These are phyloP conservation scores for Platypus cylindrus DNA, from an alignment of 2,888 invertebrate genomes.

Conservation along the genomic window DNA sequence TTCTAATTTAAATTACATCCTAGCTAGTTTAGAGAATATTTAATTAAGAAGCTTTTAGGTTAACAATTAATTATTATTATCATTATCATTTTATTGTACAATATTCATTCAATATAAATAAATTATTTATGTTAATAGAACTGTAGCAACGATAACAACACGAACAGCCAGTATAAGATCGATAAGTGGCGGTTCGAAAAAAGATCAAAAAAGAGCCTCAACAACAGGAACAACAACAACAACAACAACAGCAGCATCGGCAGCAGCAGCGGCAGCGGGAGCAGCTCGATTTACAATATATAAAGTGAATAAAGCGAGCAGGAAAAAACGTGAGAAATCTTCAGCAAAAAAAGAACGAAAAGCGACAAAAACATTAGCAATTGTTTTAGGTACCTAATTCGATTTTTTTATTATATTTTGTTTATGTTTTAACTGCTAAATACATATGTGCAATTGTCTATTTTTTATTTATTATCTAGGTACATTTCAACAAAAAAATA, in stretches of 20 bases:
- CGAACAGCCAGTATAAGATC: slow-evolving; percentile 28
- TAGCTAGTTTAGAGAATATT: too few relatives aligned
- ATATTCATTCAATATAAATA: too few relatives aligned
- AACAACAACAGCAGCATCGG: too few relatives aligned
- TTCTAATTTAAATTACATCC: too few relatives aligned
- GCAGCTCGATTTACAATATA: slow-evolving; percentile 79
- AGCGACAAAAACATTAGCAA: slow-evolving; percentile 96
- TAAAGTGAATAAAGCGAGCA: slow-evolving; percentile 87
- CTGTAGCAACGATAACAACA: slow-evolving; percentile 43
- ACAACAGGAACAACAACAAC: too few relatives aligned
- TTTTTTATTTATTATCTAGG: too few relatives aligned
- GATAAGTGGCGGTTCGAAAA: slow-evolving; percentile 55
- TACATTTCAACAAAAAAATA: too few relatives aligned
- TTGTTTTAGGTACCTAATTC: slow-evolving; percentile 97
- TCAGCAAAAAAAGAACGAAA: slow-evolving; percentile 91
- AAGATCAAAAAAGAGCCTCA: slow-evolving; percentile 57
- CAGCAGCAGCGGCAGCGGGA: slow-evolving; percentile 52
- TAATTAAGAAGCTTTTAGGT: too few relatives aligned
- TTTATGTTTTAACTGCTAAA: too few relatives aligned
- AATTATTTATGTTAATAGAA: slow-evolving; percentile 36
- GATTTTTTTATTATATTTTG: slow-evolving; percentile 30
- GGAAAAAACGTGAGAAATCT: slow-evolving; percentile 88
- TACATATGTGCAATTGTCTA: too few relatives aligned
- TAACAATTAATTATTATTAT: too few relatives aligned
- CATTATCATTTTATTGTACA: too few relatives aligned